phyloP scores from a whole-genome alignment of 2,797 vertebrate species.

The Mastacembelus armatus region DNA sequence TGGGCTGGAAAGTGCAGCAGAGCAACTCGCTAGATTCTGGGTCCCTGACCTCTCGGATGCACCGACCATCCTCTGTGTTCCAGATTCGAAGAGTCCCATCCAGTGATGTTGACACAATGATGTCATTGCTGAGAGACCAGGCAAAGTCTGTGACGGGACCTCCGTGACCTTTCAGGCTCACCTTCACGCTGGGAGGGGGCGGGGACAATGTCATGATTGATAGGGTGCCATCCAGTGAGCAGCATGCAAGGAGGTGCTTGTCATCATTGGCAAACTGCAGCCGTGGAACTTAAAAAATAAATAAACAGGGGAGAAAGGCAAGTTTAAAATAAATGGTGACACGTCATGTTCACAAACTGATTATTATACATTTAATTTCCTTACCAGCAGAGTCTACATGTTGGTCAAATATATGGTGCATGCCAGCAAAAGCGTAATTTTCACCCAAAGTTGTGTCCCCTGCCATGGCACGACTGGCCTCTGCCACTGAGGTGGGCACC shows the following conservation, averaged over 20 bases:
- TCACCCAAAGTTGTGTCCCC: conserved; percentile 94
- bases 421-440: conserved; percentile 96
- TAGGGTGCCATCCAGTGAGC: conserved; percentile 92
- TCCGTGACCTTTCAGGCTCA: conserved; percentile 89
- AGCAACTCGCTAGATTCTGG: conserved; percentile 92
- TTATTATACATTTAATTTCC: not conserved
- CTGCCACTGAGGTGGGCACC: conserved; percentile 93
- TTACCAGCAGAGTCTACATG: conserved; percentile 93
- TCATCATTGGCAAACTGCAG: conserved; percentile 96
- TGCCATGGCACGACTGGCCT: conserved; percentile 96
- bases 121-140: conserved; percentile 96
- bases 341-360: not conserved
- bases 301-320: not conserved
- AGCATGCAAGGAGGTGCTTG: conserved; percentile 93
- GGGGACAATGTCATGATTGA: conserved; percentile 93
- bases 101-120: conserved; percentile 93
- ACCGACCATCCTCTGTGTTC: conserved; percentile 93
- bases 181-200: conserved; percentile 89
- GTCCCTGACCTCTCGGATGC: conserved; percentile 93
- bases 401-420: conserved; percentile 97
- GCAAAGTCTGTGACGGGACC: conserved; percentile 93
- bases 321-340: not conserved
- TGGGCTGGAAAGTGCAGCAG: conserved; percentile 95
- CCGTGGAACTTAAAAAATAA: conserved; percentile 85
- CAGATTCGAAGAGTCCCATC: conserved; percentile 94